Conservation (phyloP, 2,797 vertebrate species). For the Synaphobranchus kaupii region DNA sequence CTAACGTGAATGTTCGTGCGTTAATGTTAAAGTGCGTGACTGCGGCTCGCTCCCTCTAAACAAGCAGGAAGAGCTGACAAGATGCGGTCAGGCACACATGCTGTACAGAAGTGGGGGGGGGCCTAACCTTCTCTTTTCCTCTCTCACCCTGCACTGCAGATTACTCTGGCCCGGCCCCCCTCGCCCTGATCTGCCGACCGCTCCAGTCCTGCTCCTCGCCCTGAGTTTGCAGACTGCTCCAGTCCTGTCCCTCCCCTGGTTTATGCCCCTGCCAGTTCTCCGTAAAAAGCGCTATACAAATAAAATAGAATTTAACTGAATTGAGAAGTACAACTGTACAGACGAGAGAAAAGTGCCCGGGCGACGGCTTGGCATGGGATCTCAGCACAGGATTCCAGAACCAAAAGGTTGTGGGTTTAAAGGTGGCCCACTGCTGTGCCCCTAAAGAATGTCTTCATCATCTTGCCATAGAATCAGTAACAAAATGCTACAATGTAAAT, state of each 20-base stretch:
- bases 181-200: too few species aligned
- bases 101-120: neutral
- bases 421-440: neutral
- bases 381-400: neutral
- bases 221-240: too few species aligned
- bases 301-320: too few species aligned
- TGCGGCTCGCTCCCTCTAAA: neutral
- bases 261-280: too few species aligned
- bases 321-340: neutral
- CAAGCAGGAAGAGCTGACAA: neutral
- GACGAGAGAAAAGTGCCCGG: neutral
- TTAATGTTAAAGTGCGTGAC: neutral
- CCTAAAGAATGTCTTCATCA: neutral
- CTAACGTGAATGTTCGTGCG: neutral
- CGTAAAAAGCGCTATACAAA: too few species aligned
- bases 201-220: too few species aligned
- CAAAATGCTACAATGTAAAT: neutral
- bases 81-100: neutral
- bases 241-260: too few species aligned
- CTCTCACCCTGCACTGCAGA: too few species aligned
- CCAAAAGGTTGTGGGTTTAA: neutral
- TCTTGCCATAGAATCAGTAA: neutral
- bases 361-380: neutral
- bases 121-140: too few species aligned
- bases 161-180: too few species aligned